Base-by-base conservation (phyloP, 1,140 invertebrate species). In the Pachypeltis micranthus region DNA sequence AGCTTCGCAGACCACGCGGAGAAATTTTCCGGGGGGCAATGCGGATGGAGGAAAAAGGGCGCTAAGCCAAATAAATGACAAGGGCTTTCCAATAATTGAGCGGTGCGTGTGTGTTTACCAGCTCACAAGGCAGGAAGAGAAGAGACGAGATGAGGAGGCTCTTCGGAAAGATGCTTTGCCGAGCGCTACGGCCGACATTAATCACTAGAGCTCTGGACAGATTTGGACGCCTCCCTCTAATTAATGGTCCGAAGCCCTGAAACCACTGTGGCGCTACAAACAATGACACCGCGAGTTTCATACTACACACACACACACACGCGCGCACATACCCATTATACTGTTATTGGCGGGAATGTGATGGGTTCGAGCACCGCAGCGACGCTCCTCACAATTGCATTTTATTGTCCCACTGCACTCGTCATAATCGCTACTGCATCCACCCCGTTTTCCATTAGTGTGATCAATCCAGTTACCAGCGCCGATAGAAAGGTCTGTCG, bases 31-130 rank as follows among this genome's bases (percentile, higher is more conserved):
- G 54, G 54, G 26, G 25, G 54, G 26, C 54, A 56, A 19, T 26
- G 19, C 21, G 54, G 21, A 56, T 19, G 34, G n/a, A 54, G 21
- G 47, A 23, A 21, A 54, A n/a, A 25, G 54, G 54, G 24, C 25
- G 57, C 57, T 59, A 59, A 59, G 57, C 57, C 29, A 59, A 59
- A 59, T 59, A 59, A 59, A 59, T 59, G 57, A 59, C 25, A n/a
- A 23, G 57, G 57, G 57, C 26, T 51, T 19, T 7, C 26, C 26
- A 25, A 59, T 59, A 59, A 59, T 59, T 59, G 57, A 59, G 57
- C 31, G 29, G 57, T 59, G 29, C 24, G 57, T 59, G 57, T 59
- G 28, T 59, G n/a, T n/a, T n/a, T n/a, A n/a, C n/a, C n/a, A n/a
- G n/a, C n/a, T n/a, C n/a, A n/a, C n/a, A n/a, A n/a, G n/a, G n/a